phyloP scores from a whole-genome alignment of 1,140 invertebrate genomes.

The Notospermus geniculatus region DNA sequence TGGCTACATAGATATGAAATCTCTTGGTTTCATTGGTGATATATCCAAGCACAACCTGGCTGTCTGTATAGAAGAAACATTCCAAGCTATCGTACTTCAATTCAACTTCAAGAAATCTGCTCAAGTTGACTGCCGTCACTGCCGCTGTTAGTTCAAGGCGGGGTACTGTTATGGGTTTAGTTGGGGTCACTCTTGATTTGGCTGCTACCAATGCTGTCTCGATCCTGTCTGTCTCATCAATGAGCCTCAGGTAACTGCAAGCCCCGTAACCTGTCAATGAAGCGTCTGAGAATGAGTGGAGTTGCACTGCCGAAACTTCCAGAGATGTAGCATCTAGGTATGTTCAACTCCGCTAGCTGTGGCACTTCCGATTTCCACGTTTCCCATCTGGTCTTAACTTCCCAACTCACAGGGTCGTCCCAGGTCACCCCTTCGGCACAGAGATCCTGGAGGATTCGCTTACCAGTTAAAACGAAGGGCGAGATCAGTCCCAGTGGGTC shows the following conservation, averaged over 20 bases:
- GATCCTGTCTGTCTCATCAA: neutral
- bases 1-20: constrained; percentile 15
- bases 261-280: constrained; percentile 33
- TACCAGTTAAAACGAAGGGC: constrained; percentile 24
- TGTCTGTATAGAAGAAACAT: constrained; percentile 7
- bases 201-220: constrained; percentile 16
- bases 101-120: neutral
- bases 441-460: constrained; percentile 21
- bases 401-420: constrained; percentile 20
- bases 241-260: constrained; percentile 29
- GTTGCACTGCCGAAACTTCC: constrained; percentile 24
- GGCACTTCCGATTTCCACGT: constrained; percentile 15
- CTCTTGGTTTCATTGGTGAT: constrained; percentile 1
- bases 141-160: constrained; percentile 57
- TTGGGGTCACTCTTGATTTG: constrained; percentile 18
- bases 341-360: constrained; percentile 11
- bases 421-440: constrained; percentile 12
- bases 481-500: constrained; percentile 24
- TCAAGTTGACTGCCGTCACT: constrained; percentile 32
- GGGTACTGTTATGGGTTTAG: constrained; percentile 45
- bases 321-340: constrained; percentile 17
- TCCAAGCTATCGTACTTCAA: neutral
- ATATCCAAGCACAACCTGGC: constrained; percentile 7
- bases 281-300: constrained; percentile 42
- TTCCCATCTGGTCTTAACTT: constrained; percentile 16